Base-by-base conservation (phyloP, 2,888 invertebrate species). In the Drosophila anomelani region DNA sequence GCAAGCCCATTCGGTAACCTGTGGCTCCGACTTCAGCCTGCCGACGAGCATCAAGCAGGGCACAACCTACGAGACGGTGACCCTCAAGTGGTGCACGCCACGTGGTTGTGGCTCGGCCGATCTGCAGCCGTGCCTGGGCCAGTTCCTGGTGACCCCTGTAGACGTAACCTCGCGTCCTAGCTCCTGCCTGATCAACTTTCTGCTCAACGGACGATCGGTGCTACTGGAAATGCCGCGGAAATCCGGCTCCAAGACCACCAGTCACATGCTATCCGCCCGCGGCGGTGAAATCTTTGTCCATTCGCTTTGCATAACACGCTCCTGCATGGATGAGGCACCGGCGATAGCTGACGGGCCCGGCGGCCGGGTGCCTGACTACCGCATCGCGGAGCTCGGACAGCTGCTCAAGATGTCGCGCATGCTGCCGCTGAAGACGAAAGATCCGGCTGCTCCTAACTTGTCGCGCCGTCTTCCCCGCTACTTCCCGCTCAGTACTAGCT, bases 251-350 rank as follows among this genome's bases (percentile, higher is more conserved):
- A 96, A 98, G 91, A 96, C 97, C 0, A 96, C 98, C 32, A 98
- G 98, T 1, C 99, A 99, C 93, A 95, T 99, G 90, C 91, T 99
- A 57, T 97, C 98, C 0, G 97, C 98, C 12, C 98, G 99, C 84
- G 98, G 98, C 0, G 98, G 98, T 0, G 98, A 98, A 93, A 96
- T 99, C 81, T 99, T 98, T 93, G 97, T 99, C 76, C 98, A 99
- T 78, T 96, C 97, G 0, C 93, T 99, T 46, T 96, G 96, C 32
- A 97, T 97, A 0, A 94, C 95, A 4, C 94, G 98, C 41, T 96
- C 97, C 46, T 96, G 97, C 5, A 94, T 98, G 60, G 98, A 99
- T 91, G 99, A 99, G 92, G 97, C 98, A 0, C 98, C 98, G 0
- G 97, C 98, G 0, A 97, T 99, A 57, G 97, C 96, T 34, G 99